These are phyloP conservation scores for Semnornis frantzii DNA, from an alignment of 2,113 vertebrate genomes.

Conservation along the genomic window DNA sequence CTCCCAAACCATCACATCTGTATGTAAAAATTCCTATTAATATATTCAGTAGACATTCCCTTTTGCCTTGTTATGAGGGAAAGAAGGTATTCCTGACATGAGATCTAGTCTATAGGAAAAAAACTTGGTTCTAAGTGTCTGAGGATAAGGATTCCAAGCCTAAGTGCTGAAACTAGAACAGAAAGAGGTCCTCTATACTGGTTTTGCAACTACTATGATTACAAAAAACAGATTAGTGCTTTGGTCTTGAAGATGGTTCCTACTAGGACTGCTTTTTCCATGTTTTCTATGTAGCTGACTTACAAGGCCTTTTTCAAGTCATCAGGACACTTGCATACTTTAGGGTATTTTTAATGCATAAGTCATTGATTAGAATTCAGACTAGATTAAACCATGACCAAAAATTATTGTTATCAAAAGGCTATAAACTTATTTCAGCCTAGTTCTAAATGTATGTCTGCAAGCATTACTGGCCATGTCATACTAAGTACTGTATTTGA, in stretches of 20 bases:
- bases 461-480: background rate
- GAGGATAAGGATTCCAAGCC: background rate
- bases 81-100: background rate
- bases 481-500: background rate
- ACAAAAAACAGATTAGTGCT: background rate
- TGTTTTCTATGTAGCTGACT: background rate
- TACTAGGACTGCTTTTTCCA: background rate
- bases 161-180: background rate
- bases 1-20: too few species aligned
- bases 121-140: background rate
- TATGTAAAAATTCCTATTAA: background rate
- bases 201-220: background rate
- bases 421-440: background rate
- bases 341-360: background rate
- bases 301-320: background rate
- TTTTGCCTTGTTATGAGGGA: background rate
- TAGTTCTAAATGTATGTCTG: background rate
- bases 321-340: background rate
- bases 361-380: background rate
- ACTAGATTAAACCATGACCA: background rate
- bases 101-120: background rate
- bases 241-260: background rate
- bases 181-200: too few species aligned
- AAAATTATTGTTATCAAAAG: background rate
- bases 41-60: background rate